Percentiles rank a stretch among this genome's conserved stretches.
These are phyloP conservation scores for Callipepla squamata DNA, from an alignment of 2,113 vertebrate genomes.

Conservation along the genomic window DNA sequence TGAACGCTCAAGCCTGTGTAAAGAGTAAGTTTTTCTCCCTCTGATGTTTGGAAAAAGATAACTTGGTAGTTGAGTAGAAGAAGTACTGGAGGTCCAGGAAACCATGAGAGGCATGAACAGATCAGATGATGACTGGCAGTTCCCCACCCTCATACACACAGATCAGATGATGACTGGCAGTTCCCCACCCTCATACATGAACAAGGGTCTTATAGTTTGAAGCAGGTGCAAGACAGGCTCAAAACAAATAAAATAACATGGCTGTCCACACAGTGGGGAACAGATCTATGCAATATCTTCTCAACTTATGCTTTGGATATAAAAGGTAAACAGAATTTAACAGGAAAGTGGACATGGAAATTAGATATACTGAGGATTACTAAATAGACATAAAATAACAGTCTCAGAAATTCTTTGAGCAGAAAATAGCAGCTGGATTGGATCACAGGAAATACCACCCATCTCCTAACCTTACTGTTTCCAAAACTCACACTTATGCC, in stretches of 20 bases:
- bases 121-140: fast-evolving
- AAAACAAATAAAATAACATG: not conserved
- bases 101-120: not conserved
- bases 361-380: not conserved
- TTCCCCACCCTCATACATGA: not conserved
- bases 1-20: not conserved
- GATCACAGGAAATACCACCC: not conserved
- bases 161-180: fast-evolving
- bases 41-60: not conserved
- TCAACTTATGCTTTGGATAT: not conserved
- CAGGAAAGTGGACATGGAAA: not conserved
- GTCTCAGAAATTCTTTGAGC: not conserved
- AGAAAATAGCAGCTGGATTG: not conserved
- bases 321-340: not conserved
- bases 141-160: not conserved
- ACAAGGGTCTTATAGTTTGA: not conserved
- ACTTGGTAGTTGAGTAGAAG: not conserved
- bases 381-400: not conserved
- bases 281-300: not conserved
- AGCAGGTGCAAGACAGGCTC: not conserved
- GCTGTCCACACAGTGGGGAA: not conserved
- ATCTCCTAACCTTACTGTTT: not conserved
- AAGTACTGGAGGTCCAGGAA: not conserved
- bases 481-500: not conserved
- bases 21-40: not conserved